phyloP scores from a whole-genome alignment of 2,888 invertebrate genomes.

The Drosophila barbarae region DNA sequence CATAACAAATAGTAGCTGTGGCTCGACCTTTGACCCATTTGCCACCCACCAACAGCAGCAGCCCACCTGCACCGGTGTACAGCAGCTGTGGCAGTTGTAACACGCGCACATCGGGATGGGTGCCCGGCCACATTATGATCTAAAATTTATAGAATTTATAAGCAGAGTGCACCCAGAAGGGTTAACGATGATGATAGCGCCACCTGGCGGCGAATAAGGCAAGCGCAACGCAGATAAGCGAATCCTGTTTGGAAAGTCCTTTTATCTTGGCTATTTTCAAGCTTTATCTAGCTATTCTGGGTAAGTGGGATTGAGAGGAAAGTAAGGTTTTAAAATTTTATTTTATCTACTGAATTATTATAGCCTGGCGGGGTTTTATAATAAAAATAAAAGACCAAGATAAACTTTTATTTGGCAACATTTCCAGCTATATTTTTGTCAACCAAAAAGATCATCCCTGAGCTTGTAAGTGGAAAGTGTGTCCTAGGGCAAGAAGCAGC shows the following conservation, averaged over 20 bases:
- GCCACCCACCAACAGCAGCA: constrained; percentile 9
- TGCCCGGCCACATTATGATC: constrained; percentile 60
- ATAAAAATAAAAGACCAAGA: too few species aligned
- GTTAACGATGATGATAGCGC: constrained; percentile 38
- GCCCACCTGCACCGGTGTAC: constrained; percentile 25
- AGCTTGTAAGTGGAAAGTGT: neutral
- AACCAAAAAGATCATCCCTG: neutral
- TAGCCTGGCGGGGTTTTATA: too few species aligned
- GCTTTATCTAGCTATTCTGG: neutral
- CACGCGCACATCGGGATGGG: constrained; percentile 25
- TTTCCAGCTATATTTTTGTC: neutral
- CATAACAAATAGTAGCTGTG: constrained; percentile 60
- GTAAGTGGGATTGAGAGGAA: neutral
- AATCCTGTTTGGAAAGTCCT: neutral
- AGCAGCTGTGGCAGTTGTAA: constrained; percentile 41
- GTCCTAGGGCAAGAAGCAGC: neutral
- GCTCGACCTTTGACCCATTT: constrained; percentile 40
- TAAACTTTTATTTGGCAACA: neutral
- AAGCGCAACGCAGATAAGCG: constrained; percentile 19
- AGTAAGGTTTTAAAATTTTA: neutral
- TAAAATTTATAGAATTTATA: constrained; percentile 74
- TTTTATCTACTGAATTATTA: too few species aligned
- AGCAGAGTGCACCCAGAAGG: constrained; percentile 60
- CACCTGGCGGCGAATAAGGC: constrained; percentile 17
- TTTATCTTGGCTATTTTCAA: neutral